phyloP scores from a whole-genome alignment of 2,113 vertebrate genomes.

The Anguilla rostrata region DNA sequence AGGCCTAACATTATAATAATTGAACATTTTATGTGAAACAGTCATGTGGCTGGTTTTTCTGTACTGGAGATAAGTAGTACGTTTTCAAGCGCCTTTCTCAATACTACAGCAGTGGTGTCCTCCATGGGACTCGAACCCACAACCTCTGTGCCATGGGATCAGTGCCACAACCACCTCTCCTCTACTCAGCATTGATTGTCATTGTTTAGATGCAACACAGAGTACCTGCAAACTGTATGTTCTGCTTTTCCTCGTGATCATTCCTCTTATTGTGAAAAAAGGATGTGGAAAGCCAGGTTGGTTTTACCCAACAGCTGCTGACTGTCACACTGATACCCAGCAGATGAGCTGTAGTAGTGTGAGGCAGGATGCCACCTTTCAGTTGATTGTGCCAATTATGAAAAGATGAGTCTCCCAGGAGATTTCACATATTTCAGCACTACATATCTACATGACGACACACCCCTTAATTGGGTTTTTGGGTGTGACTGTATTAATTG shows the following conservation, averaged over 20 bases:
- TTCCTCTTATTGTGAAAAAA: neutral
- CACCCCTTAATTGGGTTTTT: neutral
- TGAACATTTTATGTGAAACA: neutral
- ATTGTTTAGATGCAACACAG: neutral
- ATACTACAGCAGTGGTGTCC: neutral
- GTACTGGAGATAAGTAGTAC: neutral
- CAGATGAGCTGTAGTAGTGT: neutral
- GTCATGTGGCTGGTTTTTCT: neutral
- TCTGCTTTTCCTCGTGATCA: neutral
- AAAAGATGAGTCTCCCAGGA: neutral
- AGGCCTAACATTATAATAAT: neutral
- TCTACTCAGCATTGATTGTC: neutral
- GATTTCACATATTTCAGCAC: neutral
- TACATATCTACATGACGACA: neutral
- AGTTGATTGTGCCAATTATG: neutral
- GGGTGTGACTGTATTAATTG: conserved; percentile 3
- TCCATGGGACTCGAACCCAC: neutral
- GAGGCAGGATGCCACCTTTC: neutral
- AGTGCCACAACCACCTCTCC: neutral
- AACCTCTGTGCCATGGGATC: neutral
- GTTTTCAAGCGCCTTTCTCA: neutral
- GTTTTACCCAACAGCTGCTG: neutral
- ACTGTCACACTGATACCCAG: neutral
- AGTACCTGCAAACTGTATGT: neutral
- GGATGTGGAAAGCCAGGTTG: neutral